These are phyloP conservation scores for Harpalus rufipes DNA, from an alignment of 2,888 invertebrate genomes.

Conservation along the genomic window DNA sequence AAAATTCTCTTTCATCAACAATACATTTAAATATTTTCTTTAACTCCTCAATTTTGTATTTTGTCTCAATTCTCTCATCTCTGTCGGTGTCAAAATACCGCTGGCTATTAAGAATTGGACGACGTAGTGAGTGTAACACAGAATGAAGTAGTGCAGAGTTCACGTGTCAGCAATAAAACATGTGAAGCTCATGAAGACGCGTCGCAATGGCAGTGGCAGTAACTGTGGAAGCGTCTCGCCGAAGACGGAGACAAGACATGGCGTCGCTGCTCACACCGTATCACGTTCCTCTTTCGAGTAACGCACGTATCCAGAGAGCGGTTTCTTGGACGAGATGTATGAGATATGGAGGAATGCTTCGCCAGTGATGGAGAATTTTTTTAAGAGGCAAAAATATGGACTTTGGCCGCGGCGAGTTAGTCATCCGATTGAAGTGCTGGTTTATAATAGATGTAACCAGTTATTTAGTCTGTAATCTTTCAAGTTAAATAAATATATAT, in stretches of 20 bases:
- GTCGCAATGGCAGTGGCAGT: neutral
- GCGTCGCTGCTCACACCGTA: constrained; percentile 20
- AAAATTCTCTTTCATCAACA: too few relatives aligned
- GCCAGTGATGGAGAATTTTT: constrained; percentile 9
- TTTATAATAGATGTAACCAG: neutral
- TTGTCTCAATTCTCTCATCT: too few relatives aligned
- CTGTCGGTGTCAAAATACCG: neutral
- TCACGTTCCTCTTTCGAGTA: constrained; percentile 35
- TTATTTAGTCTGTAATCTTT: neutral
- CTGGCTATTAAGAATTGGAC: constrained; percentile 22
- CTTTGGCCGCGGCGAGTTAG: neutral
- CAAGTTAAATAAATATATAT: too few relatives aligned
- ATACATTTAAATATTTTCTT: too few relatives aligned
- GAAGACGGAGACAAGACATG: too few relatives aligned
- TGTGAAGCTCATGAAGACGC: constrained; percentile 54
- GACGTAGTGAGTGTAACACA: constrained; percentile 4
- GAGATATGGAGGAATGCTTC: constrained; percentile 29
- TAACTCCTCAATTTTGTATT: too few relatives aligned
- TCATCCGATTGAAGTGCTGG: neutral
- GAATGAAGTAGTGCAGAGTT: constrained; percentile 48
- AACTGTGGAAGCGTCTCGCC: neutral
- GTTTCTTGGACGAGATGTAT: constrained; percentile 37
- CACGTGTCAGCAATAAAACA: constrained; percentile 51
- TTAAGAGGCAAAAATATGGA: neutral
- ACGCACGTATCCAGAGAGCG: constrained; percentile 47